Evolutionary conservation across 2,797 vertebrate genomes (phyloP), one percentile per base, ranked within the genome.

Genomic region (Clarias fuscus): DNA sequence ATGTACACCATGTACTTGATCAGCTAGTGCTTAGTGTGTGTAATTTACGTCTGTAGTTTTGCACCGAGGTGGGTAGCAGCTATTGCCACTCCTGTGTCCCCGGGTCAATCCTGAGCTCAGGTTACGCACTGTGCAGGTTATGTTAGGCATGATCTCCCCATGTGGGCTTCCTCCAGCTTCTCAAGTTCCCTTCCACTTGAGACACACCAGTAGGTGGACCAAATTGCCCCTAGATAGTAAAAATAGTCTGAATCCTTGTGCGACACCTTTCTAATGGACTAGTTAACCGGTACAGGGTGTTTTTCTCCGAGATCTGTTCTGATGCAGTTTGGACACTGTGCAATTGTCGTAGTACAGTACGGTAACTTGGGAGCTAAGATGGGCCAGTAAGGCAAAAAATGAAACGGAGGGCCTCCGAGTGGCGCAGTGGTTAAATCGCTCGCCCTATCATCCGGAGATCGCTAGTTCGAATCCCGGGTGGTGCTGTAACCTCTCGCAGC

Each of bases 101-200:
- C 11, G 56, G 27, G 75, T 78, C 53, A 59, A 20, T 1, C 59
- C 30, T n/a, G 58, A 24, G 33, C 77, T 79, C 33, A 15, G 13
- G 22, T 80, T 80, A 18, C 33, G 11, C 2, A 14, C 78, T 65
- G 24, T 81, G 37, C 48, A 24, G 61, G n/a, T 53, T 53, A 53
- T 53, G 15, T 81, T 17, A 48, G 22, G 5, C 59, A 64, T n/a
- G 2, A n/a, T 80, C 78, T 78, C 30, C 30, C 13, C 37, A 81
- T 27, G 37, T 64, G 37, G 59, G 59, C 59, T 64, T 43, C 15
- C 37, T 79, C 5, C 15, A 0, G 22, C 6, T 79, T 40, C 77
- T 79, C 33, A 40, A 40, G 77, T 79, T 79, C 62, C 77, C 77
- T 62, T 6, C 59, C 30, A 79, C 15, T 37, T 48, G 65, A 18